phyloP scores from a whole-genome alignment of 2,888 invertebrate genomes.

The Tortrix viridana region DNA sequence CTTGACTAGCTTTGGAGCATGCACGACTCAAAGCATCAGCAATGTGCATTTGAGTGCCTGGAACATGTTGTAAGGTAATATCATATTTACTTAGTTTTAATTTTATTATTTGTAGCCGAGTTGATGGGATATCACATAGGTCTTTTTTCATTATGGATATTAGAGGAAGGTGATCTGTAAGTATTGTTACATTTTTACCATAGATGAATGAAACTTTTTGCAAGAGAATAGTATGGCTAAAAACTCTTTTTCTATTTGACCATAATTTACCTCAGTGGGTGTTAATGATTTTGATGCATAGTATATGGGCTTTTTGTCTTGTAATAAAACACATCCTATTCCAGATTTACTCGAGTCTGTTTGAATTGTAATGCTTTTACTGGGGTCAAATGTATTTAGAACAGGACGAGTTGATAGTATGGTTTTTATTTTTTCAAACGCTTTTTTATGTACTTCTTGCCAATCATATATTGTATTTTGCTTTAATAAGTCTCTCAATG shows the following conservation, averaged over 20 bases:
- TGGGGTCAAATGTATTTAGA: neutral
- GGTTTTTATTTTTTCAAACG: no score
- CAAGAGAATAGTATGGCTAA: neutral
- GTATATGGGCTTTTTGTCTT: neutral
- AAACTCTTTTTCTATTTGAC: neutral
- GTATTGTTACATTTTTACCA: slow-evolving; percentile 6
- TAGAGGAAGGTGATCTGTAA: neutral
- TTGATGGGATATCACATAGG: slow-evolving; percentile 1
- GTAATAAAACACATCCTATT: neutral
- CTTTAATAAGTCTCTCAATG: no score
- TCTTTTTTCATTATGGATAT: neutral
- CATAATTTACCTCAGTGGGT: neutral
- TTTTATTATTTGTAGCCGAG: slow-evolving; percentile 8
- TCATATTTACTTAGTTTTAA: slow-evolving; percentile 9
- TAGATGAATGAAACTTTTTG: neutral
- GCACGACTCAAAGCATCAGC: neutral
- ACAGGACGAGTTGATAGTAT: neutral
- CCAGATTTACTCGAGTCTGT: neutral
- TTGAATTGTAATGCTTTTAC: neutral
- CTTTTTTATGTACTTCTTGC: no score
- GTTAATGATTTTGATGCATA: slow-evolving; percentile 7
- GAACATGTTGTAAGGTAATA: neutral
- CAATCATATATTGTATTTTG: no score
- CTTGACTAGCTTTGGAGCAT: neutral
- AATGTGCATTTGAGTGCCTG: slow-evolving; percentile 7